These are phyloP conservation scores for Megaceryle maxima DNA, from an alignment of 2,113 vertebrate genomes.

Conservation along the genomic window DNA sequence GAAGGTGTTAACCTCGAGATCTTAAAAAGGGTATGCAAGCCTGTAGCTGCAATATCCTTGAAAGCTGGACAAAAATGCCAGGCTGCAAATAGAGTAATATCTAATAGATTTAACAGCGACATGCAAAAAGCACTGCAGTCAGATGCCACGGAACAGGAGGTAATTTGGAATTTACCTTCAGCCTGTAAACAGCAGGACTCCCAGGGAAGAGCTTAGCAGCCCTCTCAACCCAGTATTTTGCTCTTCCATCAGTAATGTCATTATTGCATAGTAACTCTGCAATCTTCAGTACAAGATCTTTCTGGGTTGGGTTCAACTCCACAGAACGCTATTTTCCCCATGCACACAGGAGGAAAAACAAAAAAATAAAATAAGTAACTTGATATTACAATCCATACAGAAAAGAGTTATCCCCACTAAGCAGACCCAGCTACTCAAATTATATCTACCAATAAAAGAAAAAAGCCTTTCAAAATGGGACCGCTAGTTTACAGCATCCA, in stretches of 20 bases:
- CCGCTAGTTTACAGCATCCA: not conserved
- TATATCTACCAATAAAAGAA: not conserved
- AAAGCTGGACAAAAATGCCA: not conserved
- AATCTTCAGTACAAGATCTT: conserved; percentile 94
- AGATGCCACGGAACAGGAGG: not conserved
- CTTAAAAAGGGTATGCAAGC: not conserved
- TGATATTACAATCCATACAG: not conserved
- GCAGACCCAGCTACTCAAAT: not conserved
- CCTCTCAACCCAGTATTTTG: conserved; percentile 96
- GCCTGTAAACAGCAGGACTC: conserved; percentile 84
- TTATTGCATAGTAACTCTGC: conserved; percentile 90
- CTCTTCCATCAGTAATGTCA: conserved; percentile 84
- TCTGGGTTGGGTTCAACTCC: conserved; percentile 93
- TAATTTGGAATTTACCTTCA: conserved; percentile 81
- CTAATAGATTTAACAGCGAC: not conserved
- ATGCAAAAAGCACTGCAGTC: not conserved
- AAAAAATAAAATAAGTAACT: not conserved
- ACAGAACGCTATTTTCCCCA: conserved; percentile 85
- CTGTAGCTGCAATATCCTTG: not conserved
- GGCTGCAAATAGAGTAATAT: not conserved
- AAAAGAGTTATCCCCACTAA: not conserved
- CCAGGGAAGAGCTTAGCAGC: conserved; percentile 91
- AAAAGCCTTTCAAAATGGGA: not conserved
- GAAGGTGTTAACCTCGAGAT: not conserved
- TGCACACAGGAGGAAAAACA: not conserved